phyloP scores from a whole-genome alignment of 2,888 invertebrate genomes.

The Griposia aprilina region DNA sequence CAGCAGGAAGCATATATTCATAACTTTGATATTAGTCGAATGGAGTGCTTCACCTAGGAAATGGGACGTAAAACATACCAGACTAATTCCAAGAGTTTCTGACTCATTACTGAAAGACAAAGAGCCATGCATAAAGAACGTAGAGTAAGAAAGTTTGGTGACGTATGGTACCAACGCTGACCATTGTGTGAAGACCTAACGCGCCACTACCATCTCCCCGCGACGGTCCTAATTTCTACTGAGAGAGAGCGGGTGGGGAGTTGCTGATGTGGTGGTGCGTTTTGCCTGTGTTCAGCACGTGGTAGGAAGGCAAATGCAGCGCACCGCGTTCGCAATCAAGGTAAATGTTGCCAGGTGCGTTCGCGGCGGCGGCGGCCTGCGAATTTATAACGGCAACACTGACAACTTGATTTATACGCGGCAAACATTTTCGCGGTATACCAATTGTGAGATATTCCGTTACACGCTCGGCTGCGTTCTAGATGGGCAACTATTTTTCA shows the following conservation, averaged over 20 bases:
- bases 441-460: slow-evolving; percentile 82
- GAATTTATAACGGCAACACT: slow-evolving; percentile 88
- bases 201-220: slow-evolving; percentile 10
- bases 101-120: slow-evolving; percentile 82
- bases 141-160: slow-evolving; percentile 77
- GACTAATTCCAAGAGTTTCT: slow-evolving; percentile 78
- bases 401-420: slow-evolving; percentile 88
- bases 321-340: slow-evolving; percentile 83
- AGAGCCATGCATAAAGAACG: slow-evolving; percentile 76
- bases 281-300: slow-evolving; percentile 65
- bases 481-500: slow-evolving; percentile 81
- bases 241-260: slow-evolving; percentile 46
- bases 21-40: slow-evolving; percentile 77
- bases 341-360: slow-evolving; percentile 88
- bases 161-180: slow-evolving; percentile 64
- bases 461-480: slow-evolving; percentile 78
- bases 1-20: slow-evolving; percentile 65
- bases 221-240: not conserved
- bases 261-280: slow-evolving; percentile 50
- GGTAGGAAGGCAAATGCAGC: slow-evolving; percentile 80
- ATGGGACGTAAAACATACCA: slow-evolving; percentile 57
- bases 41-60: slow-evolving; percentile 63
- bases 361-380: slow-evolving; percentile 80
- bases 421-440: slow-evolving; percentile 79
- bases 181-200: slow-evolving; percentile 63